Base-by-base conservation (phyloP, 2,888 invertebrate species). In the Syrista parreyssii region DNA sequence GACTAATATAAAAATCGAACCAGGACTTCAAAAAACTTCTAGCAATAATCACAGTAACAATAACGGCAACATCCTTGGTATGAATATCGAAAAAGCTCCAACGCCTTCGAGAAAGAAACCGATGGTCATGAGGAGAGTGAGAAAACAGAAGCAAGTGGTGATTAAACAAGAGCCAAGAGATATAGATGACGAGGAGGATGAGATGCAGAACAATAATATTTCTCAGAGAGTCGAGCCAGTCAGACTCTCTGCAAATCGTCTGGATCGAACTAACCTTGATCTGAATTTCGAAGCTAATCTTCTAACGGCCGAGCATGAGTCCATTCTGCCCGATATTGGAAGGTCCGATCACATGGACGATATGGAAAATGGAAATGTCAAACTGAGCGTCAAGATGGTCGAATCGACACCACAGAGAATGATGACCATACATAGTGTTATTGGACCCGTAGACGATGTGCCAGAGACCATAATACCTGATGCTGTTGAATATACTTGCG, bases 401-500 rank as follows among this genome's bases (percentile, higher is more conserved):
- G 92, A 92, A 78, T 90, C 92, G 74, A 79, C 87, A 1, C 83
- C 86, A 0, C 82, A 85, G 11, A 76, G 76, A 69, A 76, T 78
- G 76, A 30, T 78, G 35, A 9, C 76, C 12, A 75, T 73, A 35
- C 78, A 78, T 73, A 87, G 83, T 79, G 81, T 90, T 74, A 88
- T 89, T 11, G 91, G 92, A 75, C 87, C 92, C 0, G 89, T 92
- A 30, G 93, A 93, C 78, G 92, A 88, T 68, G 92, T 89, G 87
- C 92, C 81, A 82, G 93, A 87, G 91, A 93, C 89, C 89, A 93
- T 91, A 84, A 93, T 87, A 91, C 93, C 84, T 88, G 94, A 92
- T 85, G 93, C 88, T 78, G 92, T 90, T 82, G 94, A 95, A 72
- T 96, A 94, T 91, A 95, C 95, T 84, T 97, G 97, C 89, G 96